Base-by-base conservation (phyloP, 2,113 vertebrate genomes). In the Pomatostomus ruficeps region DNA sequence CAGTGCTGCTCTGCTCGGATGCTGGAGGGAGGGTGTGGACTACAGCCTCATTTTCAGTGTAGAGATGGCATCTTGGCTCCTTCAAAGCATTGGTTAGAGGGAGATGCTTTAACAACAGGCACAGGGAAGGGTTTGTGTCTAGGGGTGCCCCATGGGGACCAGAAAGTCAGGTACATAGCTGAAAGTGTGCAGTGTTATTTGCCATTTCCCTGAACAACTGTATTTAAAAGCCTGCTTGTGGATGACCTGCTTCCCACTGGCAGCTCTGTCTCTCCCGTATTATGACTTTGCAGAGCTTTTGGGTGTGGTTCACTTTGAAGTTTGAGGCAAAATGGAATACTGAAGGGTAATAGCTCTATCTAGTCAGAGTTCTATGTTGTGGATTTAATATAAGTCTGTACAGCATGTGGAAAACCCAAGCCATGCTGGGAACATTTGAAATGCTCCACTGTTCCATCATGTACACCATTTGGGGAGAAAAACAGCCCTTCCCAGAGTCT, bases 271-370 rank as follows among this genome's bases (percentile, higher is more conserved):
- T 84, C 59, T 79, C 43, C 38, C 0, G 0, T 38, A 13, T 88
- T 84, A 63, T 0, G 1, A 43, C 73, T 89, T 72, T 16, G 16
- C 45, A 49, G 62, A 79, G 46, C 43, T 84, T 82, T 92, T 71
- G 70, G 89, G 77, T 70, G 89, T 0, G 17, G 77, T 80, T 91
- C 38, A 10, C 84, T 95, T 92, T 96, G 91, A 96, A 91, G 91
- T 85, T 88, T 73, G 66, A 70, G 62, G 62, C 45, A 89, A 76
- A 95, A 54, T 46, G 54, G 67, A 75, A 82, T 72, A 38, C 65
- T 82, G 42, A 67, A 43, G 3, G 12, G 35, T 62, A 82, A 54
- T 72, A 17, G 26, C 67, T 87, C 22, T 84, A 40, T 48, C 57
- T 54, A 61, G 48, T 82, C 81, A 82, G 45, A 12, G 0, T 85